Conservation (phyloP, 2,113 vertebrate genomes). For the Nesoenas mayeri region DNA sequence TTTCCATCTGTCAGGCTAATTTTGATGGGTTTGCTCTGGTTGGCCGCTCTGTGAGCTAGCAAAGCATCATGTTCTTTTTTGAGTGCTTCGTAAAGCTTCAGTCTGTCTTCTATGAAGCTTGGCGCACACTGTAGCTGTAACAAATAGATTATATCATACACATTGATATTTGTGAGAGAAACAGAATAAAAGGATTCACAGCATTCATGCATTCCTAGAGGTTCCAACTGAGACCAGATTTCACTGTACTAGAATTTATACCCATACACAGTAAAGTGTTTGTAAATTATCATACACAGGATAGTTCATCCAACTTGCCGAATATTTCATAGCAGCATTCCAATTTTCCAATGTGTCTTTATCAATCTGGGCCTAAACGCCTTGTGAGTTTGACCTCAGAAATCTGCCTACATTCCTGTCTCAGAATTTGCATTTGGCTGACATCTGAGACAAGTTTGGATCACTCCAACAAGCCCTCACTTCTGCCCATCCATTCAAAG, state of each 20-base stretch:
- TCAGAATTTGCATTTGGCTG: not conserved
- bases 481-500: not conserved
- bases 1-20: conserved; percentile 64
- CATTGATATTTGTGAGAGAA: not conserved
- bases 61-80: conserved; percentile 73
- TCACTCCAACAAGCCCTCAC: not conserved
- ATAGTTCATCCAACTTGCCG: not conserved
- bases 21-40: conserved; percentile 59
- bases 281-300: not conserved
- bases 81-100: conserved; percentile 73
- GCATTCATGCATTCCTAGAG: not conserved
- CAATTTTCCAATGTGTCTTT: not conserved
- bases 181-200: not conserved
- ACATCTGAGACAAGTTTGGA: not conserved
- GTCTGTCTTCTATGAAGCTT: conserved; percentile 72
- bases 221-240: not conserved
- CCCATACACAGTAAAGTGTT: not conserved
- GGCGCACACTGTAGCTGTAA: conserved; percentile 54
- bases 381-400: not conserved
- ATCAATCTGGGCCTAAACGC: not conserved
- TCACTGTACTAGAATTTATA: not conserved
- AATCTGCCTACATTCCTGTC: not conserved
- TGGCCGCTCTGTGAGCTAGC: conserved; percentile 42
- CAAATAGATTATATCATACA: not conserved
- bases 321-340: not conserved